These are phyloP conservation scores for Rhingia rostrata DNA, from an alignment of 2,888 invertebrate species.

Conservation along the genomic window DNA sequence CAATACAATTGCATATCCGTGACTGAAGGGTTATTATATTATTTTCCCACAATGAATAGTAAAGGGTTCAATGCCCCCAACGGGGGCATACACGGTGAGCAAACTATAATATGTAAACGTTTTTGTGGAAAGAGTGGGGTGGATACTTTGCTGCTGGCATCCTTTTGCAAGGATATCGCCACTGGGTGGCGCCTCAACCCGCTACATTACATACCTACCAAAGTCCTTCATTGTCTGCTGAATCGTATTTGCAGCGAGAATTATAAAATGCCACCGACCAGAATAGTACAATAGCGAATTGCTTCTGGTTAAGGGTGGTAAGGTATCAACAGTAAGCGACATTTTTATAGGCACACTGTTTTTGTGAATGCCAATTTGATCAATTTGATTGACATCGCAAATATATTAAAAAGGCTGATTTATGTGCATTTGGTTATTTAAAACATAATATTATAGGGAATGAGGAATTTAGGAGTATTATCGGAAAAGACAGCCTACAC, in stretches of 20 bases:
- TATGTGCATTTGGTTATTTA: too few relatives aligned
- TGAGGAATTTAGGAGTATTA: too few relatives aligned
- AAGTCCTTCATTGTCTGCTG: constrained; percentile 60
- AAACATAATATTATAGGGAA: too few relatives aligned
- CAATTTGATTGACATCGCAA: too few relatives aligned
- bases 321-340: constrained; percentile 28
- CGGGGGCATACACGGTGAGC: constrained; percentile 16
- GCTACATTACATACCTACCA: background rate
- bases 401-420: too few relatives aligned
- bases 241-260: constrained; percentile 49
- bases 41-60: constrained; percentile 56
- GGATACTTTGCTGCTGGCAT: constrained; percentile 31
- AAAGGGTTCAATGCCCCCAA: constrained; percentile 70
- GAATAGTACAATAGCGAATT: constrained; percentile 32
- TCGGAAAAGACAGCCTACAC: too few relatives aligned
- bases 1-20: constrained; percentile 75
- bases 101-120: constrained; percentile 42
- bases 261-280: constrained; percentile 24
- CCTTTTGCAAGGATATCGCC: constrained; percentile 57
- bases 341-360: background rate
- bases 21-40: constrained; percentile 75
- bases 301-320: constrained; percentile 16
- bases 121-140: constrained; percentile 34
- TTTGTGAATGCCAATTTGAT: background rate
- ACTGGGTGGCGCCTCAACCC: constrained; percentile 1